Percentiles rank a stretch among this genome's conserved stretches.
Evolutionary conservation across 2,797 vertebrate species (phyloP).

Genomic region (Intellagama lesueurii): DNA sequence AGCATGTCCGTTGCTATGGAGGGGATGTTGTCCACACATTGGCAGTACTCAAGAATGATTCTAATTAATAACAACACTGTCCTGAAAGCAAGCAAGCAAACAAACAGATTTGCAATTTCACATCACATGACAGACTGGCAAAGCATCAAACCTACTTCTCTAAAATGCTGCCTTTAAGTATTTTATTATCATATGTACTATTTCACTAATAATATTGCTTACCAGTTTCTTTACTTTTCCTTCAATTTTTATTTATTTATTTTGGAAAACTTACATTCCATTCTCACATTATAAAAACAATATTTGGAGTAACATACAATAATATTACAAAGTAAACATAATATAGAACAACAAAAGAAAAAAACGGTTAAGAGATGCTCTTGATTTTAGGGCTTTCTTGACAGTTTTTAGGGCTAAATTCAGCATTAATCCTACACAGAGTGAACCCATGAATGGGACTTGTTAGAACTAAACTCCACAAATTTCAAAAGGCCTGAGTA

Average conservation of each 20-base stretch:
- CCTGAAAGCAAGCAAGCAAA: slow-evolving; percentile 75
- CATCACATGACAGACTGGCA: neutral
- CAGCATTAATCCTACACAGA: too few species aligned
- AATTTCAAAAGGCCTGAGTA: too few species aligned
- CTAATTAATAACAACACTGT: slow-evolving; percentile 96
- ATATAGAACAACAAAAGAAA: too few species aligned
- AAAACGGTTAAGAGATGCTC: too few species aligned
- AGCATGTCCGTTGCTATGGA: slow-evolving; percentile 97
- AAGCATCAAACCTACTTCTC: slow-evolving; percentile 3
- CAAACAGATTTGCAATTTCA: slow-evolving; percentile 1
- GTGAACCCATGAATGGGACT: too few species aligned
- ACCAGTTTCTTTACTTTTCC: neutral
- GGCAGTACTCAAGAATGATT: slow-evolving; percentile 98
- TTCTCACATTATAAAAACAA: too few species aligned
- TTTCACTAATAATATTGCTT: neutral
- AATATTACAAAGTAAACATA: too few species aligned
- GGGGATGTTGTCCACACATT: slow-evolving; percentile 97
- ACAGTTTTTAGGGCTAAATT: neutral
- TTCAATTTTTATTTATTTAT: too few species aligned
- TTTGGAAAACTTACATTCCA: too few species aligned
- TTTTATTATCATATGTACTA: neutral
- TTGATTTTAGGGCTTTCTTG: neutral
- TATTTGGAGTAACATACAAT: too few species aligned
- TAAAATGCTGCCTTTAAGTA: neutral
- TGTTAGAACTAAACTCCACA: too few species aligned